These are phyloP conservation scores for Ormyrus rosae DNA, from an alignment of 2,888 invertebrate species.

Conservation along the genomic window DNA sequence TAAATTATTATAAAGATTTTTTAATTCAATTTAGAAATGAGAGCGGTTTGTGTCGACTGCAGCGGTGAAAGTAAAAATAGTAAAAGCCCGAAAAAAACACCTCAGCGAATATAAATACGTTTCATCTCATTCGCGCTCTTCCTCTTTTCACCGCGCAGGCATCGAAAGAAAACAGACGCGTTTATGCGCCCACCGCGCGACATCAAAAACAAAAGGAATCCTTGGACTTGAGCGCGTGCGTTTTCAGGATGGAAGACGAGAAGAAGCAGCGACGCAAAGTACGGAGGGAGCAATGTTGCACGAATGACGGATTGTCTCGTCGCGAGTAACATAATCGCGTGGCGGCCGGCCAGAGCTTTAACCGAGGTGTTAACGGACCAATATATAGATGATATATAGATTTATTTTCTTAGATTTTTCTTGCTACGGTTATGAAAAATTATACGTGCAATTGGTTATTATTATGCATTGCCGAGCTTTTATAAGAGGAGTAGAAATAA, in stretches of 20 bases:
- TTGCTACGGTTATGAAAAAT: too few relatives aligned
- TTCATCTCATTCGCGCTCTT: neutral
- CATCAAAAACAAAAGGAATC: neutral
- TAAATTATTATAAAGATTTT: too few relatives aligned
- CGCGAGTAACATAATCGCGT: constrained; percentile 10
- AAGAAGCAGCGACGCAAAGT: neutral
- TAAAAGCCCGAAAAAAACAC: constrained; percentile 4
- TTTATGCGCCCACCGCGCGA: neutral
- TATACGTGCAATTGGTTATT: too few relatives aligned
- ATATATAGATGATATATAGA: too few relatives aligned
- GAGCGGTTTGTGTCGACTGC: too few relatives aligned
- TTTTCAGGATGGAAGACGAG: neutral
- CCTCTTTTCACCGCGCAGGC: neutral
- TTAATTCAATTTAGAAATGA: too few relatives aligned
- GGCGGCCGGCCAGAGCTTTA: neutral
- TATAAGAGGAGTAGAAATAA: too few relatives aligned
- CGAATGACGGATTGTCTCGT: constrained; percentile 17
- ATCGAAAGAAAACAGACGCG: neutral
- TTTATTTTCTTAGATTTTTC: too few relatives aligned
- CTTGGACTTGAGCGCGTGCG: constrained; percentile 2
- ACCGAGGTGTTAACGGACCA: too few relatives aligned
- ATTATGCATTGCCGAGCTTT: too few relatives aligned
- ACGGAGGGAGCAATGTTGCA: constrained; percentile 1
- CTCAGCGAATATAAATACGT: constrained; percentile 1
- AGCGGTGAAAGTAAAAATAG: neutral